A percentile compares a stretch with the other conserved stretches of the same genome.
These are phyloP conservation scores for Macaria liturata DNA, from an alignment of 2,888 invertebrate genomes.

Conservation along the genomic window DNA sequence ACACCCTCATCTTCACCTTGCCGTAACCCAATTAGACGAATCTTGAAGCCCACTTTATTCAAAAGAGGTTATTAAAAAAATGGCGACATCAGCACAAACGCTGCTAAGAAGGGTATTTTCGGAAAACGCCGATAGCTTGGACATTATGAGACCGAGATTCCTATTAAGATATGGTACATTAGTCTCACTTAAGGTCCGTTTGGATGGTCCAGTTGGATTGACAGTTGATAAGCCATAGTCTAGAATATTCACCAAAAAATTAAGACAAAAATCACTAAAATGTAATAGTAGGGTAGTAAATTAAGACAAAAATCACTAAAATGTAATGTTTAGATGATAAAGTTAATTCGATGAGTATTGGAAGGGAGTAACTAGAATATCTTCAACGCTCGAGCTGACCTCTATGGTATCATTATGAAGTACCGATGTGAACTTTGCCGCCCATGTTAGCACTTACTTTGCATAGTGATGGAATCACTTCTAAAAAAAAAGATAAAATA, in stretches of 20 bases:
- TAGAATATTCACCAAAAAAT: background rate
- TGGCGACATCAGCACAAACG: slow-evolving; percentile 62
- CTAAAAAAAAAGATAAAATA: too few relatives aligned
- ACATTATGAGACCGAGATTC: slow-evolving; percentile 77
- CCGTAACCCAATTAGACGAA: slow-evolving; percentile 41
- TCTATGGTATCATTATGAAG: too few relatives aligned
- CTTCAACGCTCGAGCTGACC: too few relatives aligned
- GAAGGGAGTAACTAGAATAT: too few relatives aligned
- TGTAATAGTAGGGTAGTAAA: too few relatives aligned
- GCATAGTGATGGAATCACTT: too few relatives aligned
- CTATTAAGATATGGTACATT: slow-evolving; percentile 79
- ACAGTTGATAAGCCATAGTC: slow-evolving; percentile 3
- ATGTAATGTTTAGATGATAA: too few relatives aligned
- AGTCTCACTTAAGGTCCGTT: slow-evolving; percentile 65
- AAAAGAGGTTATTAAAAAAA: slow-evolving; percentile 66
- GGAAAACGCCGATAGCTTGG: slow-evolving; percentile 78
- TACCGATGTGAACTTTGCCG: too few relatives aligned
- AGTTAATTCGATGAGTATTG: too few relatives aligned
- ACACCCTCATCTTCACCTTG: slow-evolving; percentile 19
- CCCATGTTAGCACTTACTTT: too few relatives aligned
- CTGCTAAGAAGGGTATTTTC: slow-evolving; percentile 61
- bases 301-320: too few relatives aligned
- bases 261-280: too few relatives aligned
- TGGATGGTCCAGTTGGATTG: slow-evolving; percentile 23
- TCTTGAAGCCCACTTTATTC: slow-evolving; percentile 46